Conservation (phyloP, 2,113 vertebrate genomes). For the Cairina moschata region DNA sequence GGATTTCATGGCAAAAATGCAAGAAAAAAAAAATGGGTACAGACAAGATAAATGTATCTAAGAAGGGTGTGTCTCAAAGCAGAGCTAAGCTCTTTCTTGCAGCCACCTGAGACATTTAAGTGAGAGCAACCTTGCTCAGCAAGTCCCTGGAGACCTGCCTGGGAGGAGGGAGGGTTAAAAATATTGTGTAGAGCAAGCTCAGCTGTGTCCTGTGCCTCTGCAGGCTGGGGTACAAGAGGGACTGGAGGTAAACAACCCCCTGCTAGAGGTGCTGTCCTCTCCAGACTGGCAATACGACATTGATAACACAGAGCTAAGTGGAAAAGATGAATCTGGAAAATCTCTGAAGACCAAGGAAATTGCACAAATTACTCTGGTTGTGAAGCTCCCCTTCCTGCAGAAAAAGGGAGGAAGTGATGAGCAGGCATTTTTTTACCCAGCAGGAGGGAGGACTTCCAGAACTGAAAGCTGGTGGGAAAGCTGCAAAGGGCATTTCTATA, state of each 20-base stretch:
- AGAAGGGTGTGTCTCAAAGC: not conserved
- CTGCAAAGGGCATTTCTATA: not conserved
- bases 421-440: not conserved
- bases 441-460: not conserved
- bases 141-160: not conserved
- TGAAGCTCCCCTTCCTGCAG: not conserved
- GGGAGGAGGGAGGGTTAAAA: constrained; percentile 15
- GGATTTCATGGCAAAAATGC: not conserved
- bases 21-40: not conserved
- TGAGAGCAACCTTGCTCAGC: not conserved
- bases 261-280: not conserved
- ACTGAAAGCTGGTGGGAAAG: not conserved
- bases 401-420: not conserved
- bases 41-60: not conserved
- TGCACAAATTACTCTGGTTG: not conserved
- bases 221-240: not conserved
- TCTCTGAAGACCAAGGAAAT: not conserved
- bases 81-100: not conserved
- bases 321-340: not conserved
- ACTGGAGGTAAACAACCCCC: not conserved
- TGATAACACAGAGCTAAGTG: fast-evolving
- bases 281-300: fast-evolving
- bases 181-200: not conserved
- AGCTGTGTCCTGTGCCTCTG: fast-evolving
- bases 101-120: not conserved